Percentiles rank a stretch among this genome's conserved stretches.
phyloP scores from a whole-genome alignment of 2,888 invertebrate species.

The Thecocarcelia acutangulata region DNA sequence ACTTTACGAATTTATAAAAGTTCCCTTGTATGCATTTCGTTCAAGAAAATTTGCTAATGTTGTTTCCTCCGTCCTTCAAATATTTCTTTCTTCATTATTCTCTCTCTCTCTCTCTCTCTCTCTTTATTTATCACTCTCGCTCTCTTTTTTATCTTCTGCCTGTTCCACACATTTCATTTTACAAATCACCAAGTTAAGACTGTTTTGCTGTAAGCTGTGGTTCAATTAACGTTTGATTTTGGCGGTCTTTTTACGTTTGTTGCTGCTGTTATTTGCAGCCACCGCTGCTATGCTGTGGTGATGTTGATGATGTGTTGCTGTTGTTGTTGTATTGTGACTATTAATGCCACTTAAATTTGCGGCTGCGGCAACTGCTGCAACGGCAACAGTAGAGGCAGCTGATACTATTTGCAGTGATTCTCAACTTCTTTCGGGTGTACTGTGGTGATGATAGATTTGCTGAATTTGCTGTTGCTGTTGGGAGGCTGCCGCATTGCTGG shows the following conservation, averaged over 20 bases:
- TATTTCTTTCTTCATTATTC: background rate
- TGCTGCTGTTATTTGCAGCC: conserved; percentile 69
- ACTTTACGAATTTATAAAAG: no score
- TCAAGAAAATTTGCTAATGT: no score
- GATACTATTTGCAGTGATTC: conserved; percentile 79
- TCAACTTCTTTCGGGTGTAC: conserved; percentile 81
- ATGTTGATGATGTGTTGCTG: conserved; percentile 72
- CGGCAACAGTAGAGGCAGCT: conserved; percentile 68
- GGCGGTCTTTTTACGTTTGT: conserved; percentile 79
- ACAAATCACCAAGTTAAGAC: background rate
- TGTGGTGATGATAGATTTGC: conserved; percentile 81
- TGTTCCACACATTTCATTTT: background rate
- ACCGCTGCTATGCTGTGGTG: conserved; percentile 69
- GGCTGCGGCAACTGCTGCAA: conserved; percentile 66
- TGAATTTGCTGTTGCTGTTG: conserved; percentile 74
- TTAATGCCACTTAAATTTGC: conserved; percentile 58
- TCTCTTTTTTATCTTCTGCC: background rate
- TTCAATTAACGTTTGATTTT: conserved; percentile 79
- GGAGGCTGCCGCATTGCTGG: conserved; percentile 70
- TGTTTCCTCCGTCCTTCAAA: no score
- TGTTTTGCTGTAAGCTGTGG: conserved; percentile 5
- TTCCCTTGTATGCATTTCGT: no score
- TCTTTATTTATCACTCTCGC: no score
- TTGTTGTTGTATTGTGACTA: conserved; percentile 67
- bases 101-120: background rate